Conservation (phyloP, 1,140 invertebrate genomes). For the Delia radicum region DNA sequence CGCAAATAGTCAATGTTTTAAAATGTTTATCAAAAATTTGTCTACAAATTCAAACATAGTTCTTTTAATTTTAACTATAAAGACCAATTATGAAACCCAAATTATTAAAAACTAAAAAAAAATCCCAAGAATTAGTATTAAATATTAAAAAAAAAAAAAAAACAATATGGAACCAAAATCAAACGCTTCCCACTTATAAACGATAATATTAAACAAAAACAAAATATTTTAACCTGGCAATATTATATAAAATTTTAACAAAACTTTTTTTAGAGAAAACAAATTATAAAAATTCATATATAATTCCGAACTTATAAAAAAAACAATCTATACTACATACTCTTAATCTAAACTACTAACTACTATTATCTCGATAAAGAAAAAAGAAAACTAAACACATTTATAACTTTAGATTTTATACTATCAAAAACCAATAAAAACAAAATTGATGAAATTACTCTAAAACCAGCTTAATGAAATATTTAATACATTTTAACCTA, state of each 20-base stretch:
- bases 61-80: background rate
- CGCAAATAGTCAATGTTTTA: too few species aligned
- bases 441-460: constrained; percentile 21
- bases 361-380: background rate
- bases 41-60: background rate
- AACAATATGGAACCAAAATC: constrained; percentile 53
- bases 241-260: constrained; percentile 30
- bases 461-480: background rate
- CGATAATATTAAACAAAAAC: constrained; percentile 50
- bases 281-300: constrained; percentile 9
- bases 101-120: background rate
- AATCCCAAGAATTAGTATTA: background rate
- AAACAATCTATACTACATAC: constrained; percentile 2
- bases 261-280: constrained; percentile 17
- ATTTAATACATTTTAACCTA: background rate
- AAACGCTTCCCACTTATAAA: constrained; percentile 55
- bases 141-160: constrained; percentile 19
- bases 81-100: constrained; percentile 13
- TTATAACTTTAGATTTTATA: constrained; percentile 21
- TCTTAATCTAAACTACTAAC: background rate
- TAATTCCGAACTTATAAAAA: background rate
- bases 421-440: too few species aligned
- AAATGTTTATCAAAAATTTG: background rate
- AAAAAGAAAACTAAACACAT: background rate
- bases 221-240: constrained; percentile 24